Evolutionary conservation across 2,113 vertebrate genomes (phyloP), one percentile per base, ranked within the genome.

Genomic region (Reinhardtius hippoglossoides): DNA sequence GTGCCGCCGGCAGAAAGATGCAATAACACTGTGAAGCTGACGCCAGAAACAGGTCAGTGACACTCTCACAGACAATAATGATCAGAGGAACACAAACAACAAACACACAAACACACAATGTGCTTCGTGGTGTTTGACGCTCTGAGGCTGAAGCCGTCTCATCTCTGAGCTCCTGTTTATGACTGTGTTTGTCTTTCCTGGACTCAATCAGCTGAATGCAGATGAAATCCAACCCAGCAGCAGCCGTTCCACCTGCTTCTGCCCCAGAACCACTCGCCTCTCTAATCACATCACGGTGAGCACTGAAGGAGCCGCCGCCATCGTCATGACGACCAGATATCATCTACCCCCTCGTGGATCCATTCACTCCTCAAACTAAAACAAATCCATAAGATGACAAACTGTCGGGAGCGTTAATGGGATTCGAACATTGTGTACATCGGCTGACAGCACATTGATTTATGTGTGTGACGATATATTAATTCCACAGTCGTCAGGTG

Each of bases 201-300:
- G 12, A 59, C 26, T 50, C 61, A 73, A 84, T 57, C 71, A 13
- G 20, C 21, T 81, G 27, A 75, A 50, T 54, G 50, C 50, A 21
- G 50, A 52, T 1, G 50, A 52, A 52, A 52, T n/a, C 9, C 16
- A n/a, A n/a, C 9, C 4, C 50, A n/a, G 50, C 4, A 27, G 27
- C 27, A 27, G 27, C 13, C 4, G 27, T 2, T 60, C 20, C 21
- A 18, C 20, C 61, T n/a, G 71, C n/a, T 42, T 40, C 56, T 68
- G 67, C 21, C 12, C 0, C 1, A 2, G 15, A 59, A 20, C 27
- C 26, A 1, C 24, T 3, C 78, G 48, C 35, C 1, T 42, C 40
- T 1, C 20, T 72, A 77, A 88, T 71, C 8, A 78, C 59, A 82
- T 81, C 26, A 71, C 3, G 18, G 2, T 1, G 24, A 54, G 35